Base-by-base conservation (phyloP, 2,888 invertebrate species). In the Acleris emargana region DNA sequence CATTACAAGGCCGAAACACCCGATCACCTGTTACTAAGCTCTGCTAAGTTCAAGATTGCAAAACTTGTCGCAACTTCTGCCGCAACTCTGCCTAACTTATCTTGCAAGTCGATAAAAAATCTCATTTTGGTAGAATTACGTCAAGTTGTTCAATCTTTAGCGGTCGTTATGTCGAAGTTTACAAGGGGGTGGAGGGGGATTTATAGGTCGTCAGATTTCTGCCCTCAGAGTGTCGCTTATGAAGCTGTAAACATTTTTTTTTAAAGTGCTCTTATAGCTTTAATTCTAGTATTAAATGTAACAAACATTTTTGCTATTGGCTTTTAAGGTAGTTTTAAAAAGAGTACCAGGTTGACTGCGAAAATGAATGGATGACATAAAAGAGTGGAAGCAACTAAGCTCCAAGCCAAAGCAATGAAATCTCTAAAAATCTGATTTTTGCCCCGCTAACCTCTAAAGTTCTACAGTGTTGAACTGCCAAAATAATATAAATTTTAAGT, bases 111-210 rank as follows among this genome's bases (percentile, higher is more conserved):
- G 64, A 58, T 49, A 66, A 66, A 66, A 66, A 66, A 61, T 58
- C 51, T 53, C 61, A 66, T 52, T 61, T 66, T 61, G 66, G 22
- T 57, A 52, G 61, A 66, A 57, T 61, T 62, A 53, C 57, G 28
- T 58, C 50, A 62, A 60, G 50, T 54, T 66, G 43, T 20, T 45
- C 52, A 32, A 53, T 54, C 63, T 62, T 51, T 55, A 51, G 58
- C 38, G 54, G 43, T 47, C 60, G 62, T 67, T 59, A 62, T 62
- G 62, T 42, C 54, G 62, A 62, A 67, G 62, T 67, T 67, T 53
- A 45, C 43, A 57, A 25, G 45, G 17, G 25, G 43, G 55, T 20
- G 11, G 13, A 20, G 18, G 49, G 42, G 17, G 53, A 9, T 55
- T 22, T 38, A 38, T 43, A 18, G 54, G 17, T 43, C 20, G 22